Conservation (phyloP, 2,113 vertebrate genomes). For the Apus apus region DNA sequence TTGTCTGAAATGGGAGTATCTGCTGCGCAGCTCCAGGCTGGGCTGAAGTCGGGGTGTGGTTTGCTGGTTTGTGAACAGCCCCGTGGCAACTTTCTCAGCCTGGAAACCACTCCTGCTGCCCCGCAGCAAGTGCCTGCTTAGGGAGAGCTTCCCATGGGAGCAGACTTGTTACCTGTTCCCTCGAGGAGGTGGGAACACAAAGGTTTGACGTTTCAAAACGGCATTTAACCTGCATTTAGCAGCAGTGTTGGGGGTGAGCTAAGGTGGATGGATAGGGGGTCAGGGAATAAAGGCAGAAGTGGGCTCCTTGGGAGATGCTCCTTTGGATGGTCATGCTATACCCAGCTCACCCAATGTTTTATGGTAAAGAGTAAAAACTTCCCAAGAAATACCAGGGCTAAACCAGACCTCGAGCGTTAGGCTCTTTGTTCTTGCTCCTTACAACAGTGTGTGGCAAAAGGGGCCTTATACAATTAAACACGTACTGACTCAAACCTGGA, state of each 20-base stretch:
- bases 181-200: accelerated
- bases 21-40: background rate
- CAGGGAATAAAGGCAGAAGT: background rate
- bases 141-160: background rate
- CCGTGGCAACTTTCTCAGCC: background rate
- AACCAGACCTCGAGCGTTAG: background rate
- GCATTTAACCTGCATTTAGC: background rate
- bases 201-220: background rate
- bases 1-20: background rate
- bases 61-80: background rate
- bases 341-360: background rate
- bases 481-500: background rate
- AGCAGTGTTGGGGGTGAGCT: background rate
- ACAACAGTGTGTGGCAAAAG: background rate
- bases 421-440: background rate
- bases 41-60: background rate
- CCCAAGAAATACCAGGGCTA: background rate
- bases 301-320: background rate
- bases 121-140: background rate
- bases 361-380: background rate
- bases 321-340: background rate
- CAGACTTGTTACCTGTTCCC: background rate
- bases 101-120: background rate
- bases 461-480: background rate
- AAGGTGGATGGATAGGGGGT: background rate